A percentile compares a stretch with the other conserved stretches of the same genome.
These are phyloP conservation scores for Drosophila picticornis DNA, from an alignment of 2,888 invertebrate genomes.

Conservation along the genomic window DNA sequence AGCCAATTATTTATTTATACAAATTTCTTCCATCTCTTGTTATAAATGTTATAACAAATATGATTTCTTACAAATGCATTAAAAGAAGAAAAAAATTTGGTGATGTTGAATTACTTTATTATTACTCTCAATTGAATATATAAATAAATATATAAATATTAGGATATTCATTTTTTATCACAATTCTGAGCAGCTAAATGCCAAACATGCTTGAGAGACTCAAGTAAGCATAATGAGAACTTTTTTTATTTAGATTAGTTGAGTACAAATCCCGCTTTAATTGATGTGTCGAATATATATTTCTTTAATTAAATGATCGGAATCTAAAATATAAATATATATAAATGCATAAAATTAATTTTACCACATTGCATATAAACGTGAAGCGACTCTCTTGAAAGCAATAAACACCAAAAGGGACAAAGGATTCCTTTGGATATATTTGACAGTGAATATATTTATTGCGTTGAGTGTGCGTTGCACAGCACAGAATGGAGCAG, in stretches of 20 bases:
- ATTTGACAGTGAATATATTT: constrained; percentile 6
- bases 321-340: not conserved
- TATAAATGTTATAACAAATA: not conserved
- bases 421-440: not conserved
- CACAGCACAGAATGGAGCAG: constrained; percentile 20
- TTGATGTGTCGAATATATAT: not conserved
- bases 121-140: not conserved
- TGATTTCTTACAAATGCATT: too few species aligned
- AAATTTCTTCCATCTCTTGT: not conserved
- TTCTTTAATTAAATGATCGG: not conserved
- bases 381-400: not conserved
- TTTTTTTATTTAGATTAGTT: not conserved
- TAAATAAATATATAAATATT: not conserved
- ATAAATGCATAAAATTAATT: not conserved
- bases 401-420: not conserved
- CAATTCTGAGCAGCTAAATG: not conserved
- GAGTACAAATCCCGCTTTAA: not conserved
- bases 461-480: constrained; percentile 18
- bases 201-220: not conserved
- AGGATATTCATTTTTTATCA: not conserved
- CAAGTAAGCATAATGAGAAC: not conserved
- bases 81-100: not conserved
- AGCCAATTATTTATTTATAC: too few species aligned
- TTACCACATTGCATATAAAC: not conserved
- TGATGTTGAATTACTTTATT: not conserved